These are phyloP conservation scores for Tenthredo distinguenda DNA, from an alignment of 2,888 invertebrate species.

Conservation along the genomic window DNA sequence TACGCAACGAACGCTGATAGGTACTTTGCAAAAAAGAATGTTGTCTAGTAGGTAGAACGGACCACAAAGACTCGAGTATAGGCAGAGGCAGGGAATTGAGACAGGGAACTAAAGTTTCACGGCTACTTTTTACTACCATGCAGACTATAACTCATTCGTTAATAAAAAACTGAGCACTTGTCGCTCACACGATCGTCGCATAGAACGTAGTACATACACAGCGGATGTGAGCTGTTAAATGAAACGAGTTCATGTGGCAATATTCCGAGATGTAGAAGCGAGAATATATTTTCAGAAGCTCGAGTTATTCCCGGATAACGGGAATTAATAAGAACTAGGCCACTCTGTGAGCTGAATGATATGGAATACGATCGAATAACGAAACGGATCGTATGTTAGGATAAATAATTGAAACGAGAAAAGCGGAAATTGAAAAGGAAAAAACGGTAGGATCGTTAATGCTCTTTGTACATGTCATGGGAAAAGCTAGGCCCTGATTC, in stretches of 20 bases:
- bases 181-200: background rate
- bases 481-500: background rate
- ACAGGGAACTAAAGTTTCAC: background rate
- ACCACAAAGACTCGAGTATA: background rate
- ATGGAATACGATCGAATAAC: background rate
- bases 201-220: background rate
- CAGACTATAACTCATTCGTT: background rate
- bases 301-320: slow-evolving; percentile 12
- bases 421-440: background rate
- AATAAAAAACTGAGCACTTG: background rate
- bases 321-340: slow-evolving; percentile 26
- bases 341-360: background rate
- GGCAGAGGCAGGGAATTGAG: background rate
- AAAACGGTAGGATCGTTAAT: background rate
- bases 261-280: slow-evolving; percentile 7
- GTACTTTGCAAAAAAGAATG: background rate
- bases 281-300: background rate
- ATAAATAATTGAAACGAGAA: background rate
- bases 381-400: background rate
- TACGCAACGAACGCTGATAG: background rate
- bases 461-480: background rate
- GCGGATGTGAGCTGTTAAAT: background rate
- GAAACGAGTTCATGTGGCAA: slow-evolving; percentile 23
- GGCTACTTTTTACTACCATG: background rate
- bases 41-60: background rate